Evolutionary conservation across 2,888 invertebrate species (phyloP).

Genomic region (Seira sanloemensis): DNA sequence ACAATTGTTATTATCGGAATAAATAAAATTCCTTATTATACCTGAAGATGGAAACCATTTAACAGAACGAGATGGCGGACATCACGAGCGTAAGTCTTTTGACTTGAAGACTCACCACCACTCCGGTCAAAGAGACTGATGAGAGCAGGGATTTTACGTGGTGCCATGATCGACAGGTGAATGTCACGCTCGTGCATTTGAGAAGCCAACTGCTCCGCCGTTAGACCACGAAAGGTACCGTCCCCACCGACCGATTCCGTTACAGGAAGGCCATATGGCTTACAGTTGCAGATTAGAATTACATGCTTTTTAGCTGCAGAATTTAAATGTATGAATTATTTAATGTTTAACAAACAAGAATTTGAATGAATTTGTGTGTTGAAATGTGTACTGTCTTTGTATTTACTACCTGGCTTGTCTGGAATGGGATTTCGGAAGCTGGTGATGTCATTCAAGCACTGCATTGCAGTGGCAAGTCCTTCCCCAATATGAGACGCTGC

Average conservation of each 20-base stretch:
- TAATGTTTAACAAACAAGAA: neutral
- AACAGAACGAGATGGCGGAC: constrained; percentile 87
- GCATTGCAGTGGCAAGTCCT: constrained; percentile 89
- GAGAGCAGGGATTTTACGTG: constrained; percentile 90
- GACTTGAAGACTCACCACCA: constrained; percentile 89
- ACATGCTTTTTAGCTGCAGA: constrained; percentile 80
- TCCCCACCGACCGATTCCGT: constrained; percentile 79
- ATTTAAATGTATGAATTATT: neutral
- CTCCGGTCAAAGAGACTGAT: constrained; percentile 93
- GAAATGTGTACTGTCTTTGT: neutral
- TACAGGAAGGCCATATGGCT: constrained; percentile 92
- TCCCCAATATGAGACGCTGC: constrained; percentile 92
- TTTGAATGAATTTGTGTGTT: neutral
- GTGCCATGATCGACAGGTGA: constrained; percentile 91
- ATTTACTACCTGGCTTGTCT: constrained; percentile 51
- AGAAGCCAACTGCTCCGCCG: constrained; percentile 89
- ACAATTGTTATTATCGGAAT: constrained; percentile 10
- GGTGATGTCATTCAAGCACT: constrained; percentile 90
- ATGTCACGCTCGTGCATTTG: constrained; percentile 88
- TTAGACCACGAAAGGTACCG: constrained; percentile 82
- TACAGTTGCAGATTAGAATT: constrained; percentile 91
- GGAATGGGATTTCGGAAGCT: constrained; percentile 66
- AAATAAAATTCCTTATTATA: constrained; percentile 74
- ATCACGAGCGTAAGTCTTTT: constrained; percentile 94
- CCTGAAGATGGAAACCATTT: constrained; percentile 81